phyloP scores from a whole-genome alignment of 2,797 vertebrate species.

The Myripristis jacobus region DNA sequence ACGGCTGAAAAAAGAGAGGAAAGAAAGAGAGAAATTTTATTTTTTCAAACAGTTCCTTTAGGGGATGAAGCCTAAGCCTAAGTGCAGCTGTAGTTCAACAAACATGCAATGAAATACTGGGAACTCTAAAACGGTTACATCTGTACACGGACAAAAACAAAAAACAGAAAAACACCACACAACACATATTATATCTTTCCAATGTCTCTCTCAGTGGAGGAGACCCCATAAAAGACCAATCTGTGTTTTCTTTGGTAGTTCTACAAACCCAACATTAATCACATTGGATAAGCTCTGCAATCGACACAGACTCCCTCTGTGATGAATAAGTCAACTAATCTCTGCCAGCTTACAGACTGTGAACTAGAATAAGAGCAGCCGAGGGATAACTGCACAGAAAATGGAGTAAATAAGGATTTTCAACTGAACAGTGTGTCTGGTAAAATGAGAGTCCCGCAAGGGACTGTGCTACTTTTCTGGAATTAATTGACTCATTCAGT shows the following conservation, averaged over 20 bases:
- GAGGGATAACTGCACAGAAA: conserved; percentile 70
- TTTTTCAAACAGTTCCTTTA: conserved; percentile 38
- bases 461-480: conserved; percentile 56
- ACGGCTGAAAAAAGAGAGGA: conserved; percentile 1
- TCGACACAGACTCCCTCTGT: conserved; percentile 77
- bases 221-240: conserved; percentile 68
- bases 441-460: conserved; percentile 61
- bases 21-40: conserved; percentile 31
- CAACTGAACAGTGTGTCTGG: conserved; percentile 61
- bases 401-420: conserved; percentile 74
- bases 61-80: background rate
- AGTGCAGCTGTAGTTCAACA: conserved; percentile 37
- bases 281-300: conserved; percentile 75
- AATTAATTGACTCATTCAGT: conserved; percentile 70
- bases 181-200: conserved; percentile 65
- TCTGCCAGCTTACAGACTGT: conserved; percentile 71
- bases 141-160: conserved; percentile 51
- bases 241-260: conserved; percentile 70
- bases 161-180: conserved; percentile 44
- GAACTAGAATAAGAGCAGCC: conserved; percentile 72
- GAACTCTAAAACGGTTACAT: conserved; percentile 32
- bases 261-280: conserved; percentile 78
- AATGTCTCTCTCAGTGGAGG: conserved; percentile 47
- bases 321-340: conserved; percentile 81
- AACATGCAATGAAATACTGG: conserved; percentile 32